Evolutionary conservation across 2,113 vertebrate genomes (phyloP).

Genomic region (Alexandromys fortis): DNA sequence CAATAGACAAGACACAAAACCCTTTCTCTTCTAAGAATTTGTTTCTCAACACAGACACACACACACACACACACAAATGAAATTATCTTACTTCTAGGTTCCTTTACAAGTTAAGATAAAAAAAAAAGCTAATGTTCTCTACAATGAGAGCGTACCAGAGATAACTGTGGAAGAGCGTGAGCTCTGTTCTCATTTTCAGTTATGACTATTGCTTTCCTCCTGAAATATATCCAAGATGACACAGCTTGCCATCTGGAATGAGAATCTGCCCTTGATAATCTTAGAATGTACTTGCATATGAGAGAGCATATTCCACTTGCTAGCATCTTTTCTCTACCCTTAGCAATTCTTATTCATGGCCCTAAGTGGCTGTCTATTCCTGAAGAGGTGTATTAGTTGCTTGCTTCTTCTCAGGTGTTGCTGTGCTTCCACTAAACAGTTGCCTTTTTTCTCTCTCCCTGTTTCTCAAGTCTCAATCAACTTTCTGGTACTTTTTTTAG

Average conservation of each 20-base stretch:
- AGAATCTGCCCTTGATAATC: neutral
- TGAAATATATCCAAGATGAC: neutral
- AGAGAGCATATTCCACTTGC: neutral
- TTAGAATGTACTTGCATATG: neutral
- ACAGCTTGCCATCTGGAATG: neutral
- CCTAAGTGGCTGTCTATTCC: neutral
- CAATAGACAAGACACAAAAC: rapidly evolving
- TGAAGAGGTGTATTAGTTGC: neutral
- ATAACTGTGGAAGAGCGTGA: neutral
- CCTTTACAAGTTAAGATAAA: rapidly evolving
- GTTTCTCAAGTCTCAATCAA: neutral
- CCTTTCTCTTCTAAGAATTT: neutral
- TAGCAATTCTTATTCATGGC: neutral
- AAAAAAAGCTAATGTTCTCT: neutral
- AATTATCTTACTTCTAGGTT: neutral
- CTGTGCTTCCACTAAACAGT: neutral
- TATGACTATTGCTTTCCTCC: neutral
- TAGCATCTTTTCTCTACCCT: neutral
- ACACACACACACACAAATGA: neutral
- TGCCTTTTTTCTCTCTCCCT: neutral
- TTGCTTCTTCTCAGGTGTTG: neutral
- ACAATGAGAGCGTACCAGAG: rapidly evolving
- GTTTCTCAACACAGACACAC: neutral
- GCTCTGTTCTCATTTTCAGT: neutral
- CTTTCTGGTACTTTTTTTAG: neutral